Percentiles rank a stretch among this genome's conserved stretches.
phyloP scores from a whole-genome alignment of 2,888 invertebrate genomes.

The Drosophila monieri region DNA sequence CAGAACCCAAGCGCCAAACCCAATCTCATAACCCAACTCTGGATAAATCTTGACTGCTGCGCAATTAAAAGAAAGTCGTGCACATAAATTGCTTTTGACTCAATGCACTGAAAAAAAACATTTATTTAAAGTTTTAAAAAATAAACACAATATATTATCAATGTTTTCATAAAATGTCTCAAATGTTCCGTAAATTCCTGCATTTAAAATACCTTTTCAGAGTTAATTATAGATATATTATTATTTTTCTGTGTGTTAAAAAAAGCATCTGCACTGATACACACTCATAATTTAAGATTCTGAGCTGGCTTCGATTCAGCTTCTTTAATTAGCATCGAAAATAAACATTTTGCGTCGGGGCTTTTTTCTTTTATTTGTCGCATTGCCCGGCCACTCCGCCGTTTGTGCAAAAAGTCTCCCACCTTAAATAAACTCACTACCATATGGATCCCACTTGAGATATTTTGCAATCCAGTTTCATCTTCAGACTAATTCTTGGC shows the following conservation, averaged over 20 bases:
- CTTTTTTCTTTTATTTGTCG: slow-evolving; percentile 43
- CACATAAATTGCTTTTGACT: slow-evolving; percentile 56
- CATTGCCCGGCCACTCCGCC: slow-evolving; percentile 55
- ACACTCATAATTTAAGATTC: slow-evolving; percentile 1
- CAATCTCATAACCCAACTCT: slow-evolving; percentile 18
- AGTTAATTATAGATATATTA: not conserved
- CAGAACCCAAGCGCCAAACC: slow-evolving; percentile 48
- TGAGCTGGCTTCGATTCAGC: slow-evolving; percentile 39
- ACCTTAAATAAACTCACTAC: slow-evolving; percentile 21
- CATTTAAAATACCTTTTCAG: no score
- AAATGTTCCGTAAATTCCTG: no score
- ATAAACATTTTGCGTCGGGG: slow-evolving; percentile 39
- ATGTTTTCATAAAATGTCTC: no score
- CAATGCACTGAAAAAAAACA: slow-evolving; percentile 3
- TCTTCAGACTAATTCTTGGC: slow-evolving; percentile 72
- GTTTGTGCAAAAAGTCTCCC: slow-evolving; percentile 4
- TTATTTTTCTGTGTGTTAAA: not conserved
- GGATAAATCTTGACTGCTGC: slow-evolving; percentile 39
- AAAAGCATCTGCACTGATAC: no score
- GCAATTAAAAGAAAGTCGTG: slow-evolving; percentile 74
- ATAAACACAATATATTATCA: no score
- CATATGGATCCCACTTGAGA: not conserved
- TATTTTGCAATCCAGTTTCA: slow-evolving; percentile 52
- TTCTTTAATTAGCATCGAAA: slow-evolving; percentile 72
- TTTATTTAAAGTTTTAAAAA: not conserved